Evolutionary conservation across 2,888 invertebrate species (phyloP), one percentile per base, ranked within the genome.

Genomic region (Pecten maximus): DNA sequence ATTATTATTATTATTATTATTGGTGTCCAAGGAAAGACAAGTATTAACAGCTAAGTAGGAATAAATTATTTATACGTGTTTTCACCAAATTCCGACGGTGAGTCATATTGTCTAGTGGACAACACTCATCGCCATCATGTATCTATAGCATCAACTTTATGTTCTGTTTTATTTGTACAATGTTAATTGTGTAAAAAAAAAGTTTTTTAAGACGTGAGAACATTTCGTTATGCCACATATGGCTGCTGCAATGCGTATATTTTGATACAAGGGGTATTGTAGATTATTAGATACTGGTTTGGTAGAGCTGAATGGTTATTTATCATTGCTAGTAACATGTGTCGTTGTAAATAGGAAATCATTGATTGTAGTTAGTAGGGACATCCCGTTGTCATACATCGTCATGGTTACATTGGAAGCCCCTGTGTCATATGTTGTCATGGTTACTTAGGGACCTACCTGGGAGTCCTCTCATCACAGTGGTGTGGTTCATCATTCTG

Each of bases 221-320:
- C 74, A 74, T 74, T 60, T 74, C 74, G 74, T 74, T 74, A 74
- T 28, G 74, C 74, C 74, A 74, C 8, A 74, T 35, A 74, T 35
- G 74, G 74, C 74, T 74, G 74, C 74, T 74, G 74, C 74, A 74
- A 74, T 74, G 74, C 74, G 74, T 74, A 74, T 74, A 74, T 74
- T 74, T 74, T 74, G 74, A 74, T 74, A 74, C 74, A 74, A 35
- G 74, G 74, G 74, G 54, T 54, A 54, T 54, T 54, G 54, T 74
- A 74, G 74, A 74, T 28, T 35, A 35, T 35, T 74, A 35, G 74
- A 60, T 60, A 60, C 60, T 23, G 74, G 74, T 74, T 74, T 74
- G 74, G 74, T 74, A 74, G 74, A 19, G 60, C 60, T 60, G 60
- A 60, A 74, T 28, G 74, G 74, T 74, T 74, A 74, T 12, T 74